Percentiles rank a stretch among this genome's conserved stretches.
Evolutionary conservation across 2,113 vertebrate genomes (phyloP).

Genomic region (Suncus etruscus): DNA sequence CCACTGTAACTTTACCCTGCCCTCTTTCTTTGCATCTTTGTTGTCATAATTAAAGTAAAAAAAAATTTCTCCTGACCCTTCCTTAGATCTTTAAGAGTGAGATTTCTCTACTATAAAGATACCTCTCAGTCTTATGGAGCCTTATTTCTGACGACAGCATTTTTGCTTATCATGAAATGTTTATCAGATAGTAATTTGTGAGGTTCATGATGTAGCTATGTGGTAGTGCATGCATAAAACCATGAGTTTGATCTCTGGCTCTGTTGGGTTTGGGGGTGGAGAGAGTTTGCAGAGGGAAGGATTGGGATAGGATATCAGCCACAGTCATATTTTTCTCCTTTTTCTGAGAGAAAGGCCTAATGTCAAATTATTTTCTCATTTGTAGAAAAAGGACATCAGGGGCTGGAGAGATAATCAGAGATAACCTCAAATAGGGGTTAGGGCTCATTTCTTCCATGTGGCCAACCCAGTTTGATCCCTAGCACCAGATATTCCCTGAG

Average conservation of each 20-base stretch:
- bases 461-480: no score
- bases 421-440: no score
- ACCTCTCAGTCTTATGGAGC: constrained; percentile 77
- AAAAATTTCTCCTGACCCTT: neutral
- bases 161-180: constrained; percentile 72
- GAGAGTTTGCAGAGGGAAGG: constrained; percentile 72
- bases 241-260: no score
- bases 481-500: no score
- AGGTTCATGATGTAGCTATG: no score
- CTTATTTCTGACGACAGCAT: constrained; percentile 68
- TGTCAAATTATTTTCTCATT: constrained; percentile 69
- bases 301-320: constrained; percentile 25
- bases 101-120: constrained; percentile 80
- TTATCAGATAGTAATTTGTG: constrained; percentile 64
- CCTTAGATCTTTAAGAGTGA: constrained; percentile 70
- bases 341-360: constrained; percentile 74
- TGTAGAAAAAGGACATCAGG: neutral
- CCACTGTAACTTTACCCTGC: no score
- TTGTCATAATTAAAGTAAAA: no score
- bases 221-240: no score
- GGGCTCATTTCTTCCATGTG: no score
- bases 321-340: constrained; percentile 73
- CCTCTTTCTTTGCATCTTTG: no score
- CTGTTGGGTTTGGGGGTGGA: no score
- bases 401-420: no score